Evolutionary conservation across 2,888 invertebrate genomes (phyloP).

Genomic region (Brachyopa scutellaris): DNA sequence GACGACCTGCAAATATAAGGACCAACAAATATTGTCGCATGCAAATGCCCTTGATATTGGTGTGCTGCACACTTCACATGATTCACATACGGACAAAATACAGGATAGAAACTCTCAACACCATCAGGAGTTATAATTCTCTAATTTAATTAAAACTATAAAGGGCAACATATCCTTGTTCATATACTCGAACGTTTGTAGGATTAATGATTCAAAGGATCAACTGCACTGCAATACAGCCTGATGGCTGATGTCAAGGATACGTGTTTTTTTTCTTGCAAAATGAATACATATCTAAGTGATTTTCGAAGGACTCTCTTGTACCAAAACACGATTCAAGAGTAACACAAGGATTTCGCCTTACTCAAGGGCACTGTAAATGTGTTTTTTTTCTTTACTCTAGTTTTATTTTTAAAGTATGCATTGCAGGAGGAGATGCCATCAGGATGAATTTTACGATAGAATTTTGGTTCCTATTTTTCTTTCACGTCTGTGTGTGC

Average conservation of each 20-base stretch:
- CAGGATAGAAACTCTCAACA: not conserved
- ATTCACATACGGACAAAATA: too few relatives aligned
- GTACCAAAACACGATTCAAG: conserved; percentile 26
- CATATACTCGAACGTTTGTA: too few relatives aligned
- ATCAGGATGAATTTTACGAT: not conserved
- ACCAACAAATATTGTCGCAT: conserved; percentile 10
- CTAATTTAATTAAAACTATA: conserved; percentile 32
- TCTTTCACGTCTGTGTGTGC: not conserved
- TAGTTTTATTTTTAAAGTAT: not conserved
- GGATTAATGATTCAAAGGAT: conserved; percentile 22
- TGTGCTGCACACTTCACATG: not conserved
- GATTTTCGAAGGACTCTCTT: conserved; percentile 38
- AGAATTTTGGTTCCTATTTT: not conserved
- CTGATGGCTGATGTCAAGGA: conserved; percentile 34
- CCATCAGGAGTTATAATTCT: not conserved
- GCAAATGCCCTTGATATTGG: conserved; percentile 42
- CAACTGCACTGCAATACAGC: conserved; percentile 5
- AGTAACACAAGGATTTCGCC: conserved; percentile 15
- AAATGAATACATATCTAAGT: conserved; percentile 6
- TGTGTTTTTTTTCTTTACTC: not conserved
- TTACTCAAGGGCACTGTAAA: conserved; percentile 19
- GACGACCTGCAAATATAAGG: too few relatives aligned
- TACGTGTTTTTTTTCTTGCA: not conserved
- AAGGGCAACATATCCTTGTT: too few relatives aligned
- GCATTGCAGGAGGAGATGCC: conserved; percentile 14